These are phyloP conservation scores for Paralichthys olivaceus DNA, from an alignment of 2,113 vertebrate genomes.

Conservation along the genomic window DNA sequence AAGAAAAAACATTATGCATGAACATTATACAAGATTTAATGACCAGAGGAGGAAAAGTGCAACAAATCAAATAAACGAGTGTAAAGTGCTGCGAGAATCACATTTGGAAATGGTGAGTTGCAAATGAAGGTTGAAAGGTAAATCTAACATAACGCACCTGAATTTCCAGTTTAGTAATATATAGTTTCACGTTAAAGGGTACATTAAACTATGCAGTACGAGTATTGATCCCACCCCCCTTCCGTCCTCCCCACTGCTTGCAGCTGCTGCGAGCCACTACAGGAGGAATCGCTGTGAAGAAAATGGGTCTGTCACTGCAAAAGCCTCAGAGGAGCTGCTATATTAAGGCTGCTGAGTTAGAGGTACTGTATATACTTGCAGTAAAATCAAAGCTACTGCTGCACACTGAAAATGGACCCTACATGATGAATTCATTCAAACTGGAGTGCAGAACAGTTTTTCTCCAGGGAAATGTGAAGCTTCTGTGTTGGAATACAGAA, in stretches of 20 bases:
- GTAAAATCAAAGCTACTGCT: slow-evolving; percentile 3
- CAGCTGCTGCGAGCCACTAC: slow-evolving; percentile 21
- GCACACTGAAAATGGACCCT: not conserved
- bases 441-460: not conserved
- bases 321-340: slow-evolving; percentile 34
- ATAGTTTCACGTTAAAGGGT: slow-evolving; percentile 7
- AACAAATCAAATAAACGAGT: slow-evolving; percentile 47
- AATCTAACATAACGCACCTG: not conserved
- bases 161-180: slow-evolving; percentile 7
- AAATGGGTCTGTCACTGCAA: slow-evolving; percentile 36
- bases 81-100: slow-evolving; percentile 19
- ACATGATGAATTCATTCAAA: not conserved
- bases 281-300: slow-evolving; percentile 5
- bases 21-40: slow-evolving; percentile 51
- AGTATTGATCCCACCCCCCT: slow-evolving; percentile 26
- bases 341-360: slow-evolving; percentile 35
- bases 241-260: too few relatives aligned
- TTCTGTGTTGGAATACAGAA: too few relatives aligned
- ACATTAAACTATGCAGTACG: slow-evolving; percentile 22
- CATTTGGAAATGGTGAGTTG: slow-evolving; percentile 30
- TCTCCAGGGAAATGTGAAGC: not conserved
- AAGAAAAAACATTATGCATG: slow-evolving; percentile 23
- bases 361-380: slow-evolving; percentile 8
- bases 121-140: slow-evolving; percentile 14
- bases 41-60: slow-evolving; percentile 39